phyloP scores from a whole-genome alignment of 37 sponge, comb jelly and placozoan species.

The Spongilla lacustris region DNA sequence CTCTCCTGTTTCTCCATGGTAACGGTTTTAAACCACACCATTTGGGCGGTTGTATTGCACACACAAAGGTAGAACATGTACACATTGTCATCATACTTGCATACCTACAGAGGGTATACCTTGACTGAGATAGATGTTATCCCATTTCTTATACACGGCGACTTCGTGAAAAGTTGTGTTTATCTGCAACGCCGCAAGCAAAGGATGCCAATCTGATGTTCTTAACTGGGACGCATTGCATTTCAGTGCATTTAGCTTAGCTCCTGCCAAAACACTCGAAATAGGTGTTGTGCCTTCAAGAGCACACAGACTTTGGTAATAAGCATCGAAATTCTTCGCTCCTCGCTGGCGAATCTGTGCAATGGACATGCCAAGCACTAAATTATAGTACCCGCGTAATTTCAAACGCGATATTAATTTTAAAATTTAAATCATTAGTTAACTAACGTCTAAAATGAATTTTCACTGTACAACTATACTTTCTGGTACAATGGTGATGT shows the following conservation, averaged over 20 bases:
- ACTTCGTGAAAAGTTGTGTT: conserved; percentile 64
- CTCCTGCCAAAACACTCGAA: conserved; percentile 34
- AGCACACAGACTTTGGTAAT: conserved; percentile 83
- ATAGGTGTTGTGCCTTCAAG: conserved; percentile 69
- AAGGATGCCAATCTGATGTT: conserved; percentile 70
- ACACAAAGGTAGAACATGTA: neutral
- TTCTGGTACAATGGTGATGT: no score
- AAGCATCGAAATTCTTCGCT: conserved; percentile 54
- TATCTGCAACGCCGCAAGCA: conserved; percentile 61
- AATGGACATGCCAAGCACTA: conserved; percentile 3
- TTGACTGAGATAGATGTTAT: conserved; percentile 11
- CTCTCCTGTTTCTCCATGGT: no score
- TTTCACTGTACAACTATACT: no score
- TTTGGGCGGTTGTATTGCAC: no score
- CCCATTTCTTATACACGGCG: conserved; percentile 44
- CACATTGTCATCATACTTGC: neutral
- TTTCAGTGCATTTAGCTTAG: conserved; percentile 43
- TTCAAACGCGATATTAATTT: no score
- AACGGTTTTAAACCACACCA: no score
- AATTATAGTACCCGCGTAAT: no score
- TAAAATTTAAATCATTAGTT: no score
- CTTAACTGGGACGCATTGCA: conserved; percentile 58
- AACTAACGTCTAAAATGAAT: no score
- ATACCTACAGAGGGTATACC: neutral
- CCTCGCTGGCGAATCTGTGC: conserved; percentile 58